phyloP scores from a whole-genome alignment of 2,113 vertebrate genomes.

The Martes martes region DNA sequence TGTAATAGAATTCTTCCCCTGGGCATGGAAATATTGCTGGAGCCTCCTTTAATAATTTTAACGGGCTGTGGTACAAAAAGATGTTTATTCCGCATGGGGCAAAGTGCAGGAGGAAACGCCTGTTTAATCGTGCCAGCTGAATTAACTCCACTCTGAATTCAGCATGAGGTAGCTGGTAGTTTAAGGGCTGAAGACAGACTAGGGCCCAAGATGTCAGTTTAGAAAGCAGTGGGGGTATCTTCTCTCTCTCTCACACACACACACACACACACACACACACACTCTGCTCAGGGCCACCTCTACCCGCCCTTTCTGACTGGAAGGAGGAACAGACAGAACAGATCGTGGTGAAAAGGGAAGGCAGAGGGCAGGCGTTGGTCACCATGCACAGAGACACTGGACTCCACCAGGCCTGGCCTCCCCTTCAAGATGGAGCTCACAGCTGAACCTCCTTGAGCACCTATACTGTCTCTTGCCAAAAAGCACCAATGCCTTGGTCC shows the following conservation, averaged over 20 bases:
- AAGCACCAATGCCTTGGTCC: background rate
- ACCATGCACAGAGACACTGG: fast-evolving
- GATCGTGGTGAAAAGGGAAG: fast-evolving
- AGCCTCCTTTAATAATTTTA: constrained; percentile 49
- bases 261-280: too few relatives aligned
- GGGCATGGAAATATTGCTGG: constrained; percentile 48
- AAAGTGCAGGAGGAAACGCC: background rate
- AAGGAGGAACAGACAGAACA: background rate
- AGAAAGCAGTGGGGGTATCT: background rate
- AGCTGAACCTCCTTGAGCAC: background rate
- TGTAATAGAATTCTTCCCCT: constrained; percentile 62
- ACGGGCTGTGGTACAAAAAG: background rate
- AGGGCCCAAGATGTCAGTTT: background rate
- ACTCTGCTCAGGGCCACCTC: background rate
- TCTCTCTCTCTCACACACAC: too few relatives aligned
- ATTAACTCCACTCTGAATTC: constrained; percentile 38
- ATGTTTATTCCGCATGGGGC: constrained; percentile 50
- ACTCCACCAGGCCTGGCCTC: fast-evolving
- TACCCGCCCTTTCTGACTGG: background rate
- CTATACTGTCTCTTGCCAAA: background rate
- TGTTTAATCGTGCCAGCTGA: constrained; percentile 10
- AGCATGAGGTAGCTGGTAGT: background rate
- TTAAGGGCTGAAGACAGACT: background rate
- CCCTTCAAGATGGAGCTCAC: background rate
- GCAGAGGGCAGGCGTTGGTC: background rate